Evolutionary conservation across 2,888 invertebrate species (phyloP).

Genomic region (Brenthis daphne): DNA sequence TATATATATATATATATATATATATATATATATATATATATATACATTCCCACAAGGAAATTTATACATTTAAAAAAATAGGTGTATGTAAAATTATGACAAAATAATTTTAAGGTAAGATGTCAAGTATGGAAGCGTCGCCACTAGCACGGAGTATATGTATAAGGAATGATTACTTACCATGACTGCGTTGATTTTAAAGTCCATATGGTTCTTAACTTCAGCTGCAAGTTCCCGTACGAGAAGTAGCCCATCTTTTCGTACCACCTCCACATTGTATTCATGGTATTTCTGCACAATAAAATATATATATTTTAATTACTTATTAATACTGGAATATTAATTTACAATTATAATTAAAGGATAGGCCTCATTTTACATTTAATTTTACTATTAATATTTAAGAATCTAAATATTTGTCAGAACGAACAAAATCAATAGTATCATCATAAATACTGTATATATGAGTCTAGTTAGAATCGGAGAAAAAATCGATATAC

Average conservation of each 20-base stretch:
- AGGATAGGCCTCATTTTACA: too few relatives aligned
- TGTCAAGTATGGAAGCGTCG: too few relatives aligned
- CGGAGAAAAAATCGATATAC: conserved; percentile 7
- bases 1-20: too few relatives aligned
- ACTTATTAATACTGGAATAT: neutral
- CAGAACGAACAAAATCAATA: neutral
- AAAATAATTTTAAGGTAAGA: too few relatives aligned
- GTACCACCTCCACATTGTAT: conserved; percentile 88
- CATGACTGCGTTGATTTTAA: conserved; percentile 95
- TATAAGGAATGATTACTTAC: conserved; percentile 78
- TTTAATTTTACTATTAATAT: neutral
- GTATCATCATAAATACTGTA: neutral
- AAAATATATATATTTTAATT: neutral
- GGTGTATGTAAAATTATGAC: too few relatives aligned
- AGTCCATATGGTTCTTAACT: conserved; percentile 96
- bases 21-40: too few relatives aligned
- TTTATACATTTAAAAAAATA: too few relatives aligned
- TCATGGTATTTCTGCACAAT: conserved; percentile 89
- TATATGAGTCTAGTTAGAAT: neutral
- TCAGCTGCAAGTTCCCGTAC: conserved; percentile 94
- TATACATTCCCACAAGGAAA: too few relatives aligned
- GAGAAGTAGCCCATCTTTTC: conserved; percentile 92
- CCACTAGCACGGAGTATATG: too few relatives aligned
- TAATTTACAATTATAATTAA: neutral
- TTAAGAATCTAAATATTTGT: neutral